Evolutionary conservation across 2,888 invertebrate species (phyloP).

Genomic region (Cylindroiulus punctatus): DNA sequence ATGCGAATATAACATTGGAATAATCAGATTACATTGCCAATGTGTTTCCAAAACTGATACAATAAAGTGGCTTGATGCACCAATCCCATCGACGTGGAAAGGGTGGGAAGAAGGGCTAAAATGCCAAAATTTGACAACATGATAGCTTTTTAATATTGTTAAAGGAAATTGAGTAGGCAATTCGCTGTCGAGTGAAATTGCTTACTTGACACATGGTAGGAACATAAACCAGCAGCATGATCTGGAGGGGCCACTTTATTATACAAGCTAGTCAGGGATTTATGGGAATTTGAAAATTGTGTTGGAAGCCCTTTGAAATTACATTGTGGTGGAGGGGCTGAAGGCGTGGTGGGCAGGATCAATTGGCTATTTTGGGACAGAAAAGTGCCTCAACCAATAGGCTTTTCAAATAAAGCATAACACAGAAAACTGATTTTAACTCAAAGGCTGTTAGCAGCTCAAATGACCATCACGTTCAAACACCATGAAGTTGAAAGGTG

Average conservation of each 20-base stretch:
- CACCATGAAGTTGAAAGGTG: not conserved
- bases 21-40: constrained; percentile 8
- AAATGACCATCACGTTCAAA: not conserved
- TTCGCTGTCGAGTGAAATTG: constrained; percentile 1
- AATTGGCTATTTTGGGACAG: constrained; percentile 4
- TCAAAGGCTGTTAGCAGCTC: not conserved
- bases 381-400: not conserved
- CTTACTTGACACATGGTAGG: constrained; percentile 34
- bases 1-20: not conserved
- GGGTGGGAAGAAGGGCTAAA: not conserved
- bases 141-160: constrained; percentile 38
- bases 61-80: not conserved
- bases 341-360: not conserved
- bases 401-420: not conserved
- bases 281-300: constrained; percentile 34
- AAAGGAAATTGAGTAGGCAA: constrained; percentile 29
- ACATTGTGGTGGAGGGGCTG: not conserved
- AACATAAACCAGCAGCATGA: constrained; percentile 19
- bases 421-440: not conserved
- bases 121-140: not conserved
- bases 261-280: not conserved
- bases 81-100: not conserved
- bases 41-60: not conserved
- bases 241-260: not conserved
- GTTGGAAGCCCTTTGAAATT: constrained; percentile 4